Evolutionary conservation across 2,797 vertebrate species (phyloP).

Genomic region (Phoxinus dragarum): DNA sequence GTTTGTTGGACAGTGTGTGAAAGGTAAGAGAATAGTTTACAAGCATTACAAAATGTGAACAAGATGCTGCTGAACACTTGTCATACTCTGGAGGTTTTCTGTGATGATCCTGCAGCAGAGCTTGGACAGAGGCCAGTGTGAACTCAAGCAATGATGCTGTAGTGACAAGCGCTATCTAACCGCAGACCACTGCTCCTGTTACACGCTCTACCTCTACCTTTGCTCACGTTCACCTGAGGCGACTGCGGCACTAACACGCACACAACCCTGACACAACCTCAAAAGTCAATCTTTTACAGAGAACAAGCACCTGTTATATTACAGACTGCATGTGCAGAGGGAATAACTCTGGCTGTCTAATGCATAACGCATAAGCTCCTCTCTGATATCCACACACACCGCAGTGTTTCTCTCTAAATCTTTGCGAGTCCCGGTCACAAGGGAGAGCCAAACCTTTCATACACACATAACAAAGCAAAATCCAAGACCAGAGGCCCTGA

Average conservation of each 20-base stretch:
- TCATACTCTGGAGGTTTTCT: neutral
- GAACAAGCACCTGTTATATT: constrained; percentile 15
- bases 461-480: constrained; percentile 17
- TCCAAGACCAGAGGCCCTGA: constrained; percentile 28
- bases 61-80: neutral
- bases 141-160: constrained; percentile 11
- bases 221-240: constrained; percentile 8
- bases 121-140: constrained; percentile 12
- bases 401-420: constrained; percentile 21
- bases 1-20: neutral
- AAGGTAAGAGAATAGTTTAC: neutral
- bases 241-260: neutral
- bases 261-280: constrained; percentile 29
- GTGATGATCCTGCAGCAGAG: constrained; percentile 8
- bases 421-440: constrained; percentile 19
- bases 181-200: constrained; percentile 18
- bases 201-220: neutral
- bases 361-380: constrained; percentile 35
- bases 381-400: constrained; percentile 24
- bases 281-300: constrained; percentile 25
- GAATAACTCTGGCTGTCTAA: constrained; percentile 19
- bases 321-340: constrained; percentile 9
- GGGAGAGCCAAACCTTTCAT: constrained; percentile 24
- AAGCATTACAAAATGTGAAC: neutral
- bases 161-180: constrained; percentile 12